Conservation (phyloP, 2,888 invertebrate genomes). For the Baccha elongata region DNA sequence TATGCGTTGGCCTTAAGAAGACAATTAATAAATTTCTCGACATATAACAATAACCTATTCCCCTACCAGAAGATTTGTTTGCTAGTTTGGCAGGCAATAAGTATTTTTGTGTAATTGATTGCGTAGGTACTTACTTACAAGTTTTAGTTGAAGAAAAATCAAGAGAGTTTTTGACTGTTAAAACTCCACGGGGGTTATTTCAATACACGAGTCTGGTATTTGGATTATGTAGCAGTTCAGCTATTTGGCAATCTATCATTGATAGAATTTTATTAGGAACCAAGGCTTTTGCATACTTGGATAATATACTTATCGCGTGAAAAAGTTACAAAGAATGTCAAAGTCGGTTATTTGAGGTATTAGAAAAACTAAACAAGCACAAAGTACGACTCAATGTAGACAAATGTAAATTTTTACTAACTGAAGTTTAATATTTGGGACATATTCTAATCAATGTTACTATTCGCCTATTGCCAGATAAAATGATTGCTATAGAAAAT, state of each 20-base stretch:
- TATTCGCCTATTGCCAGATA: not conserved
- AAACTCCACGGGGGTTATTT: constrained; percentile 12
- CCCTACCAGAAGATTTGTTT: not conserved
- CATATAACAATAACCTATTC: not conserved
- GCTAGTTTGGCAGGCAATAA: not conserved
- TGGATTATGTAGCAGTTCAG: constrained; percentile 8
- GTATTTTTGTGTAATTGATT: not conserved
- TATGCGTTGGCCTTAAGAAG: constrained; percentile 50
- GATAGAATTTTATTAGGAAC: constrained; percentile 16
- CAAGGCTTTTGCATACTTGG: constrained; percentile 31
- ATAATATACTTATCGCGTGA: constrained; percentile 49
- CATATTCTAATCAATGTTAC: not conserved
- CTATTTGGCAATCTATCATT: constrained; percentile 29
- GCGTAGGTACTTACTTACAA: not conserved
- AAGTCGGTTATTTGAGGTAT: constrained; percentile 24
- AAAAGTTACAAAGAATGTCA: constrained; percentile 33
- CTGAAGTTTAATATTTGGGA: constrained; percentile 20
- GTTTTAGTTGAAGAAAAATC: not conserved
- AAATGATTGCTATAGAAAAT: not conserved
- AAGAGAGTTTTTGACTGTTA: constrained; percentile 12
- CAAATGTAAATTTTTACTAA: constrained; percentile 55
- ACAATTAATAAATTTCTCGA: constrained; percentile 47
- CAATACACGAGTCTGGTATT: constrained; percentile 19
- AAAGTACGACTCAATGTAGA: constrained; percentile 44
- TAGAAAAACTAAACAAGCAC: constrained; percentile 15